Evolutionary conservation across 30 jellyfish, hydroid and myxozoan genomes (phyloP).

Genomic region (Hydractinia echinata): DNA sequence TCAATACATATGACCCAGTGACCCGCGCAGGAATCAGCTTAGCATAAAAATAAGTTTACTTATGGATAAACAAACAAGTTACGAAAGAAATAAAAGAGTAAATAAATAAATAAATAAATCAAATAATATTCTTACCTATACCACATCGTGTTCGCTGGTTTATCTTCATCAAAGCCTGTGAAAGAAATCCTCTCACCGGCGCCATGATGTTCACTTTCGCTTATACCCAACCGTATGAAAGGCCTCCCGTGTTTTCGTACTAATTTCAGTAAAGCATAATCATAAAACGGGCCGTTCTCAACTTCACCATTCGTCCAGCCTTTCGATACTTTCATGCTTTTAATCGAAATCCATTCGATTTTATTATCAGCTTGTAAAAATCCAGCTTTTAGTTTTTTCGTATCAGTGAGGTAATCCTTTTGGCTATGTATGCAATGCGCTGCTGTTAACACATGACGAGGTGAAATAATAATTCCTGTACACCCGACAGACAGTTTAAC

Average conservation of each 20-base stretch:
- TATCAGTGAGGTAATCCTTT: slow-evolving; percentile 78
- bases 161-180: slow-evolving; percentile 95
- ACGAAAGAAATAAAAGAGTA: not conserved
- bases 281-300: slow-evolving; percentile 81
- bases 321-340: slow-evolving; percentile 74
- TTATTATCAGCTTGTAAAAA: slow-evolving; percentile 36
- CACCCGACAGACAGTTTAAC: slow-evolving; percentile 94
- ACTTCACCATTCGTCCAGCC: slow-evolving; percentile 97
- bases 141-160: slow-evolving; percentile 93
- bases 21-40: too few species aligned
- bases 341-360: slow-evolving; percentile 66
- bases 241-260: slow-evolving; percentile 72
- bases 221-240: slow-evolving; percentile 57
- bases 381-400: slow-evolving; percentile 76
- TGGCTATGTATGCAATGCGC: slow-evolving; percentile 99
- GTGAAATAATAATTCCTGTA: slow-evolving; percentile 93
- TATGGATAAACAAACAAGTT: too few species aligned
- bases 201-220: slow-evolving; percentile 77
- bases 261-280: slow-evolving; percentile 78
- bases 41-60: too few species aligned
- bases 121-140: slow-evolving; percentile 62
- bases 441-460: slow-evolving; percentile 98
- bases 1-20: too few species aligned
- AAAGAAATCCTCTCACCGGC: slow-evolving; percentile 93
- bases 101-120: not conserved